Evolutionary conservation across 2,888 invertebrate species (phyloP).

Genomic region (Tetragonula carbonaria): DNA sequence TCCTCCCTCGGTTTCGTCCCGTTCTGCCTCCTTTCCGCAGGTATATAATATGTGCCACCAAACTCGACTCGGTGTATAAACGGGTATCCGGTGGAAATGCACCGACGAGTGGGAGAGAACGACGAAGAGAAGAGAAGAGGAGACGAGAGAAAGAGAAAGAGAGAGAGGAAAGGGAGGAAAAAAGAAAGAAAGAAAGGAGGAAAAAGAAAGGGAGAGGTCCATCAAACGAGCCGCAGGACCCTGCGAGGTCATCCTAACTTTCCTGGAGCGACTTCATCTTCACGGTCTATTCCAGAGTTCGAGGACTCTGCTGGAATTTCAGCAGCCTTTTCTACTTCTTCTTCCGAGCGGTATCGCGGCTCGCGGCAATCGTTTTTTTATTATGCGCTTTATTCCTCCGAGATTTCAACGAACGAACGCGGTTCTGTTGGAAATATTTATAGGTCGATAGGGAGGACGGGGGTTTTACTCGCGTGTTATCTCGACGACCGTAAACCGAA

Average conservation of each 20-base stretch:
- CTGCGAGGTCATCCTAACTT: conserved; percentile 68
- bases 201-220: conserved; percentile 43
- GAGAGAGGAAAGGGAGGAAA: conserved; percentile 9
- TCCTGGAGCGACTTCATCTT: conserved; percentile 72
- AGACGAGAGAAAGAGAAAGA: conserved; percentile 10
- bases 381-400: conserved; percentile 34
- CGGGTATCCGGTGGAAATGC: conserved; percentile 75
- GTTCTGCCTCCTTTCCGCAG: conserved; percentile 57
- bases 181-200: conserved; percentile 6
- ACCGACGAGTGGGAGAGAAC: conserved; percentile 23
- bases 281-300: conserved; percentile 64
- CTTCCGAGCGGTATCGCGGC: not conserved
- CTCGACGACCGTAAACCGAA: conserved; percentile 8
- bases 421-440: conserved; percentile 25
- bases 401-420: not conserved
- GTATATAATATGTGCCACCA: conserved; percentile 74
- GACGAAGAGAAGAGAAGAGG: not conserved
- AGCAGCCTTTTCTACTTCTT: conserved; percentile 1
- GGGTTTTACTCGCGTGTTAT: conserved; percentile 42
- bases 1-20: conserved; percentile 42
- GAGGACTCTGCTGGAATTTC: conserved; percentile 52
- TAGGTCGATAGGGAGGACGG: conserved; percentile 15
- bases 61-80: conserved; percentile 70
- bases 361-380: conserved; percentile 50
- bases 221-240: conserved; percentile 76